Percentiles rank a stretch among this genome's conserved stretches.
Conservation (phyloP, 1,140 invertebrate species). For the Drosophila novamexicana region DNA sequence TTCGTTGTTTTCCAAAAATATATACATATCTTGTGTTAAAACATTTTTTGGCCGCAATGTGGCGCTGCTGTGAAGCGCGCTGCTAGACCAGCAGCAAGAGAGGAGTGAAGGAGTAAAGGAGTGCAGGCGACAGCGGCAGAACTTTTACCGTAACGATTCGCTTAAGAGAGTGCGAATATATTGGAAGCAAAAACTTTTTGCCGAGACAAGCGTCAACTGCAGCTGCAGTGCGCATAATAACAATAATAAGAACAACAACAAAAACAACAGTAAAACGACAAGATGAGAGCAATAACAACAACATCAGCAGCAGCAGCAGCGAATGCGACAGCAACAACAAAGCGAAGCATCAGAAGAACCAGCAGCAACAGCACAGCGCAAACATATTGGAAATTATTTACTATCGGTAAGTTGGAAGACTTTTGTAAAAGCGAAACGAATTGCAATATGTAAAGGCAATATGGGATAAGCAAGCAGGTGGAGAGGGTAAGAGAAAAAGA, state of each 20-base stretch:
- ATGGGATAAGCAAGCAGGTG: slow-evolving; percentile 10
- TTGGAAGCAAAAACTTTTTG: slow-evolving; percentile 45
- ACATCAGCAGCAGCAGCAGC: slow-evolving; percentile 19
- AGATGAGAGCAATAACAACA: slow-evolving; percentile 40
- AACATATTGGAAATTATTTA: slow-evolving; percentile 62
- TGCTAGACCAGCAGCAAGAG: slow-evolving; percentile 16
- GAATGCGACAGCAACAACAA: slow-evolving; percentile 6
- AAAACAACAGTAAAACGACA: slow-evolving; percentile 31
- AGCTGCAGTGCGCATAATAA: slow-evolving; percentile 24
- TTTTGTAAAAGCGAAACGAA: background rate
- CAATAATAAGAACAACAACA: slow-evolving; percentile 21
- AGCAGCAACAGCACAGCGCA: slow-evolving; percentile 33
- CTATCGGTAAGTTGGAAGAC: slow-evolving; percentile 63
- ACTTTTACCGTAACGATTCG: slow-evolving; percentile 32
- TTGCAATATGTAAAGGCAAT: background rate
- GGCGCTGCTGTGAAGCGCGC: slow-evolving; percentile 28
- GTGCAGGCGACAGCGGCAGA: background rate
- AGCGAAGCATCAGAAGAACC: slow-evolving; percentile 12
- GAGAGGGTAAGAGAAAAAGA: background rate
- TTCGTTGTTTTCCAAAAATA: slow-evolving; percentile 7
- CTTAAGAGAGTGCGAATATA: background rate
- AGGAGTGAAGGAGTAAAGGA: background rate
- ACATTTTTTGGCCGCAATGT: slow-evolving; percentile 31
- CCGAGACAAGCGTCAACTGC: slow-evolving; percentile 47
- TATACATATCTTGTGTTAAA: background rate